Conservation (phyloP, 2,888 invertebrate species). For the Cheilosia variabilis region DNA sequence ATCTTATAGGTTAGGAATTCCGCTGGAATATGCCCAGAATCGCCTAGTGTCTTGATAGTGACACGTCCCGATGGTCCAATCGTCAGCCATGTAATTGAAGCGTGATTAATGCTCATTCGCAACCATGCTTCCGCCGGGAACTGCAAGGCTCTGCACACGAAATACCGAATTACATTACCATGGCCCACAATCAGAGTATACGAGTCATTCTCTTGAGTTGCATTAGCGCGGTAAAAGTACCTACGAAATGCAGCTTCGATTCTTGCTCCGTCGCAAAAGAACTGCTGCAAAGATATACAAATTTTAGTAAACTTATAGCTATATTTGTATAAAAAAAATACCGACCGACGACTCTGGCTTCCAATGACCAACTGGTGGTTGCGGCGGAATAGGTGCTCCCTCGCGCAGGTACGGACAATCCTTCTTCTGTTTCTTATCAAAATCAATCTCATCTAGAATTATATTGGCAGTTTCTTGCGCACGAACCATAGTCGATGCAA, state of each 20-base stretch:
- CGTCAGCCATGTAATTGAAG: constrained; percentile 95
- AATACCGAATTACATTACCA: constrained; percentile 98
- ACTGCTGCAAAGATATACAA: constrained; percentile 87
- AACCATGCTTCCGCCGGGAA: constrained; percentile 99
- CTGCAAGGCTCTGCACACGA: constrained; percentile 97
- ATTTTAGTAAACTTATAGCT: constrained; percentile 17
- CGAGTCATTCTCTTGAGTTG: constrained; percentile 91
- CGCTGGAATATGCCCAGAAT: constrained; percentile 95
- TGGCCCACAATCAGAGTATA: constrained; percentile 98
- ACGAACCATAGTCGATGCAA: constrained; percentile 96
- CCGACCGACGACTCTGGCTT: constrained; percentile 91
- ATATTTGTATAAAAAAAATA: constrained; percentile 50
- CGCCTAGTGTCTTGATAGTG: constrained; percentile 91
- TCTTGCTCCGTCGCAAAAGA: constrained; percentile 95
- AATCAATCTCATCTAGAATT: constrained; percentile 89
- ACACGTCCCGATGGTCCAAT: constrained; percentile 95
- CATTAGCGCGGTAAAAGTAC: constrained; percentile 95
- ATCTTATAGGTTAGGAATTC: constrained; percentile 87
- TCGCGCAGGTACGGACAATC: constrained; percentile 92
- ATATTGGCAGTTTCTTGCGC: constrained; percentile 96
- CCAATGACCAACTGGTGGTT: constrained; percentile 95
- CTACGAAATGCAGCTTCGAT: constrained; percentile 98
- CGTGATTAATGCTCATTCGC: constrained; percentile 94
- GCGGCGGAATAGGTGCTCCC: constrained; percentile 97
- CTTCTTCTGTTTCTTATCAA: constrained; percentile 85